Evolutionary conservation across 2,113 vertebrate species (phyloP), one percentile per base, ranked within the genome.

Genomic region (Bostrychus sinensis): DNA sequence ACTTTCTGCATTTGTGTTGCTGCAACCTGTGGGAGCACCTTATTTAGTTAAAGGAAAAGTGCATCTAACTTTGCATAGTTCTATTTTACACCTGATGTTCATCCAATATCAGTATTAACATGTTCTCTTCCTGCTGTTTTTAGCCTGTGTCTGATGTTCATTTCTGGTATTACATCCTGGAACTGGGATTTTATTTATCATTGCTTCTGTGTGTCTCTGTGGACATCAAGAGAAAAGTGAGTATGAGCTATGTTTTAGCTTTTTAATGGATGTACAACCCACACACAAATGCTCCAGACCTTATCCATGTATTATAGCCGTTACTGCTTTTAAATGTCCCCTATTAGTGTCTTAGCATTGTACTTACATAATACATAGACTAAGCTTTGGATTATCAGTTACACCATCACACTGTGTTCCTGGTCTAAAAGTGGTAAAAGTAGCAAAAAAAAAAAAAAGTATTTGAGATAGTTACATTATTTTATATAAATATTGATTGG

Each of bases 211-310:
- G 90, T 0, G 76, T 98, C 69, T 94, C 94, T 30, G 95, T 95
- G 7, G 97, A 99, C 0, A 77, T 94, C 81, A 97, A 94, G 74
- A 92, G 96, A 63, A 99, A 97, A 92, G 97, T 99, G 81, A 92
- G 94, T 81, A 30, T 51, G 3, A 25, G 14, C 8, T 60, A 3
- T 54, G 10, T 19, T n/a, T 34, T 20, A 13, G 8, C 32, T 30
- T 53, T 25, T 34, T 46, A 14, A 41, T 37, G 10, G 1, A 34
- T 20, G 4, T 5, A 8, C 16, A 7, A 17, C 2, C 7, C 17
- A 8, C 7, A 38, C 30, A 28, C 1, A 5, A 16, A 23, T 23
- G n/a, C n/a, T n/a, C n/a, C n/a, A 23, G 45, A 34, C 11, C 7
- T 8, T 7, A 34, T 34, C 5, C 7, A 8, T 34, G 32, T 34